A percentile compares a stretch with the other conserved stretches of the same genome.
Conservation (phyloP, 1,140 invertebrate genomes). For the Caerostris darwini region DNA sequence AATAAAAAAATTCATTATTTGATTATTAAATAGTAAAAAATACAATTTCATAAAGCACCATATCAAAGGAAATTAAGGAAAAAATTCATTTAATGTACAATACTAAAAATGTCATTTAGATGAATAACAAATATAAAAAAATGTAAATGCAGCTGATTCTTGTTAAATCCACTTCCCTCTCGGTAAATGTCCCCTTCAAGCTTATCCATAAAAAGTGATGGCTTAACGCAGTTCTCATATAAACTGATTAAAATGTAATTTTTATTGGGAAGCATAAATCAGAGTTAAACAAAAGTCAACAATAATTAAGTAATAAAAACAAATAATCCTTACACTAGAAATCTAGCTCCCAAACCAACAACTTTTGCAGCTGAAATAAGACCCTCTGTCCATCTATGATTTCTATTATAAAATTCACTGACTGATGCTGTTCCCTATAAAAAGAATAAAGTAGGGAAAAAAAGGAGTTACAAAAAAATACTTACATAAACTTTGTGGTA, state of each 20-base stretch:
- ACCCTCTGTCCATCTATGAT: constrained; percentile 94
- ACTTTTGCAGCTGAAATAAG: constrained; percentile 98
- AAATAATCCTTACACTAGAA: constrained; percentile 89
- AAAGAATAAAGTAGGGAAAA: neutral
- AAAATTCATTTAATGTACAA: no score
- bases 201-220: no score
- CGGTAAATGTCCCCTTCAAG: no score
- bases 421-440: constrained; percentile 87
- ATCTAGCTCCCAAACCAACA: constrained; percentile 96
- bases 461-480: no score
- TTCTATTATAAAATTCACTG: constrained; percentile 98
- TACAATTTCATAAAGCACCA: no score
- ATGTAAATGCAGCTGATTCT: no score
- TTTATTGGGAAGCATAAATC: neutral
- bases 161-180: no score
- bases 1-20: no score
- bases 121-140: no score
- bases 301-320: neutral
- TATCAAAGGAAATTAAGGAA: no score
- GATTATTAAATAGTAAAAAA: no score
- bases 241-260: neutral
- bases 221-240: neutral
- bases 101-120: no score
- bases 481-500: neutral
- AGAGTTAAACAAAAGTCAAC: neutral